Percentiles rank a stretch among this genome's conserved stretches.
phyloP scores from a whole-genome alignment of 2,797 vertebrate genomes.

The Onychomys torridus region DNA sequence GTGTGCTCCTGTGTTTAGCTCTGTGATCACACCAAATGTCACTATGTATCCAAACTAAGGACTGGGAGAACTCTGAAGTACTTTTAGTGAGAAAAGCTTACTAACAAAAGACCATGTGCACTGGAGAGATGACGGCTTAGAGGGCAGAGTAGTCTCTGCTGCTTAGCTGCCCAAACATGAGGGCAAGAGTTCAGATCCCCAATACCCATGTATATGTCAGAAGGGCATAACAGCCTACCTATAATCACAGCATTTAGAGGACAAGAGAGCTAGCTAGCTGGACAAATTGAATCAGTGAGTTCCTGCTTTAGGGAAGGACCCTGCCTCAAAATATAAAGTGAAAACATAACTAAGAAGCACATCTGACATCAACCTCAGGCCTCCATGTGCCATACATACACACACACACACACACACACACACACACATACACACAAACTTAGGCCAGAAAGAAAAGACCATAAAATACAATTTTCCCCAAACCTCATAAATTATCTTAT shows the following conservation, averaged over 20 bases:
- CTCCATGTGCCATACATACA: not conserved
- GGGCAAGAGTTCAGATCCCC: not conserved
- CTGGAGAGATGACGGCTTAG: not conserved
- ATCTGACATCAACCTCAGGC: not conserved
- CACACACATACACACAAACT: not conserved
- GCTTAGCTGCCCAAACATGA: not conserved
- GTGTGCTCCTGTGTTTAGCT: not conserved
- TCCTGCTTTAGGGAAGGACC: not conserved
- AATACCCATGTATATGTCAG: not conserved
- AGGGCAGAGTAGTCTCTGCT: not conserved
- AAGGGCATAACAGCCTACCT: not conserved
- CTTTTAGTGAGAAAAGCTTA: not conserved
- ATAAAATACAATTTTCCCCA: not conserved
- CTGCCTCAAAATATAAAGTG: not conserved
- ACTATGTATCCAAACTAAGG: not conserved
- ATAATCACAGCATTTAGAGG: too few relatives aligned
- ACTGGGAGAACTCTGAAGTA: not conserved
- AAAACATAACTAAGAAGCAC: not conserved
- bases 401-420: not conserved
- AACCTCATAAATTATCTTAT: not conserved
- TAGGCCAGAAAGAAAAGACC: not conserved
- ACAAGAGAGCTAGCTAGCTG: not conserved
- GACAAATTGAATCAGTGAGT: not conserved
- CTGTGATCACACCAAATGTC: not conserved
- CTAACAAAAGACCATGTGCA: not conserved